A percentile compares a stretch with the other conserved stretches of the same genome.
phyloP scores from a whole-genome alignment of 2,888 invertebrate genomes.

The Torymus aiolomorphi region DNA sequence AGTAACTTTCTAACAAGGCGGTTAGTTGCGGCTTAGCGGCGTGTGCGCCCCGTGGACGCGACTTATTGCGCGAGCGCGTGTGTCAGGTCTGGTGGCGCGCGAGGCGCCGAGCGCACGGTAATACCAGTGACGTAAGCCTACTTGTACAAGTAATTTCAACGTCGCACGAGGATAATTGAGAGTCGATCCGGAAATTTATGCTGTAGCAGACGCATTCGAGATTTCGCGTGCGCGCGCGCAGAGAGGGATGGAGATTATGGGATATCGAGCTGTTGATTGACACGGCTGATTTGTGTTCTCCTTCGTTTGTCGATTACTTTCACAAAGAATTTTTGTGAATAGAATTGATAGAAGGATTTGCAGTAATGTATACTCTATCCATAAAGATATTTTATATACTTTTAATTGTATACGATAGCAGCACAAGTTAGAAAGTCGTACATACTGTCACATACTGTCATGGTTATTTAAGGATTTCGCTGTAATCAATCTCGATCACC shows the following conservation, averaged over 20 bases:
- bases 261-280: conserved; percentile 22
- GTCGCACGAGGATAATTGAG: conserved; percentile 55
- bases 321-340: no score
- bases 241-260: background rate
- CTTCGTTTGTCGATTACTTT: no score
- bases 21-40: conserved; percentile 74
- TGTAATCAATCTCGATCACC: no score
- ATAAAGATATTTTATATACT: no score
- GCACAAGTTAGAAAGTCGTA: no score
- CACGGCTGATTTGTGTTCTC: background rate
- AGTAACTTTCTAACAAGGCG: conserved; percentile 75
- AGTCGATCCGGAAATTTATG: conserved; percentile 49
- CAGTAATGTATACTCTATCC: no score
- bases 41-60: conserved; percentile 65
- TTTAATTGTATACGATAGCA: no score
- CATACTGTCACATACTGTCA: no score
- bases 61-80: conserved; percentile 68
- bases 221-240: background rate
- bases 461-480: no score
- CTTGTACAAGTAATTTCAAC: conserved; percentile 56
- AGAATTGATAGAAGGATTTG: no score
- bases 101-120: conserved; percentile 34
- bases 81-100: conserved; percentile 28
- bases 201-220: background rate
- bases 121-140: conserved; percentile 49